These are phyloP conservation scores for Mustela lutreola DNA, from an alignment of 2,113 vertebrate species.

Conservation along the genomic window DNA sequence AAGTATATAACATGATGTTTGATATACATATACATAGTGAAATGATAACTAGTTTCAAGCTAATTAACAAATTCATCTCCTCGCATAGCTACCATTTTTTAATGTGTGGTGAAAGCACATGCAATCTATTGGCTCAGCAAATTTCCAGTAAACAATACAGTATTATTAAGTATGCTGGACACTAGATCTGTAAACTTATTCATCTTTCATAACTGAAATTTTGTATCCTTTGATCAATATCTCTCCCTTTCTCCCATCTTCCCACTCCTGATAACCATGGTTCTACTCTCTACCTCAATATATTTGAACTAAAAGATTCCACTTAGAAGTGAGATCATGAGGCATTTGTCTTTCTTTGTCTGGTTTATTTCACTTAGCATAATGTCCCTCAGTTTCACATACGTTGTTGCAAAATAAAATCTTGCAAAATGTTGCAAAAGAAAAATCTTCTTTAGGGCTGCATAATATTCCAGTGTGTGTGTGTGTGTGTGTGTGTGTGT, in stretches of 20 bases:
- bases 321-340: not conserved
- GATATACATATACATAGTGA: not conserved
- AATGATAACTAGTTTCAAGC: not conserved
- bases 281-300: not conserved
- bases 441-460: not conserved
- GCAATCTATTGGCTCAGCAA: not conserved
- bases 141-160: not conserved
- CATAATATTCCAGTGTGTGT: not conserved
- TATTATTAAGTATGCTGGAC: not conserved
- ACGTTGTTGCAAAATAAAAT: not conserved
- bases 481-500: not conserved
- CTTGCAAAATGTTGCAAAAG: not conserved
- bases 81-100: not conserved
- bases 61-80: not conserved
- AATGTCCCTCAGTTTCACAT: not conserved
- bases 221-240: not conserved
- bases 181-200: not conserved
- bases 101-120: not conserved
- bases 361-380: not conserved
- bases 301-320: not conserved
- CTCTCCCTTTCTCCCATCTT: not conserved
- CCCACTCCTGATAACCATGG: not conserved
- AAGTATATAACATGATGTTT: not conserved
- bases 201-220: not conserved
- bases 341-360: not conserved